Base-by-base conservation (phyloP, 2,797 vertebrate species). In the Gadopsis marmoratus region DNA sequence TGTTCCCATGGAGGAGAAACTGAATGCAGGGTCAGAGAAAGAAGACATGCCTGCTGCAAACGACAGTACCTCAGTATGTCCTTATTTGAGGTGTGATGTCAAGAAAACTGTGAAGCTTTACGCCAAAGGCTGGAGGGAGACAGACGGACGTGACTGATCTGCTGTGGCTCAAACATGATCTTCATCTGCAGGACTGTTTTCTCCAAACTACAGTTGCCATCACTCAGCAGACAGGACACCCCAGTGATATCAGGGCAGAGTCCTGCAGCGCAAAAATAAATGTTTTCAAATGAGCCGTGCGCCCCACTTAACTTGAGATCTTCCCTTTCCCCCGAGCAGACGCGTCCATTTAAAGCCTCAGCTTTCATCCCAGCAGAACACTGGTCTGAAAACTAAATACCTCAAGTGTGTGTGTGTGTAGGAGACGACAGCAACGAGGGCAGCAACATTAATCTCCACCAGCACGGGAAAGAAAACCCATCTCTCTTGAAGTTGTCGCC, bases 1-100 rank as follows among this genome's bases (percentile, higher is more conserved):
- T 53, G 71, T 68, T 81, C 61, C 81, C 35, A 8, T 3, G 71
- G 76, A 88, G 54, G 71, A 71, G 68, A 56, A 66, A 41, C 50
- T 6, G 13, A 72, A 71, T 0, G 5, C 63, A 53, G 29, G 33
- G 62, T 33, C 29, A 67, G 37, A 73, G 35, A 4, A 4, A 7
- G 21, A 19, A 51, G 55, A 66, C n/a, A 61, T 6, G 6, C 5
- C 47, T 5, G 3, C 23, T 62, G 33, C 17, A 23, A 7, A 23
- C 8, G 7, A 35, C 4, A 74, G 29, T 31, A 29, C 51, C 16
- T 26, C 53, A n/a, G 51, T 7, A 2, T 33, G 31, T 55, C 39
- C 33, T 14, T 29, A 3, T 58, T 29, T 16, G 26, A 54, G 19
- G 29, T 13, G n/a, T 39, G 48, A 48, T 0, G 54, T 55, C 53